Evolutionary conservation across 2,888 invertebrate species (phyloP), one percentile per base, ranked within the genome.

Genomic region (Perdita meconis): DNA sequence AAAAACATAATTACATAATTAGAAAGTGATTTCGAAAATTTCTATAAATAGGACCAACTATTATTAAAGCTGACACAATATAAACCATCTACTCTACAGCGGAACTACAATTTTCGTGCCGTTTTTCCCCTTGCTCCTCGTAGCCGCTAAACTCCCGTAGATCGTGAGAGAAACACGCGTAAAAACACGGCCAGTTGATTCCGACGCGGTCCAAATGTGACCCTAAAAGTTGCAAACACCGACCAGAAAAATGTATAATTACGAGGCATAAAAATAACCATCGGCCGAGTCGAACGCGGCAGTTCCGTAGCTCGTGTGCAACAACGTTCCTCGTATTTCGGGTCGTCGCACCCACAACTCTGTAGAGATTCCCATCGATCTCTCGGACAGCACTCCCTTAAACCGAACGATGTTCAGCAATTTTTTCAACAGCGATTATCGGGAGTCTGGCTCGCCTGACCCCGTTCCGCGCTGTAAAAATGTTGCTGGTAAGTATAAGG

Each of bases 241-340:
- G 80, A 61, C 74, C 87, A 84, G 80, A 87, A 83, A 89, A 92
- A 92, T 92, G 91, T 92, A 90, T 92, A 92, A 92, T 92, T 92
- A 92, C 90, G 91, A 89, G 86, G 89, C 91, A 92, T 92, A 92
- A 92, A 92, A 92, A 87, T 91, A 92, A 92, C 89, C 88, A 90
- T 90, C 91, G 86, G n/a, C 87, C 90, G 88, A 88, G 89, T 89
- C 88, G 30, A 70, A 60, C 80, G 75, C 84, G 77, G 71, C 82
- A 56, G 50, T 36, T 26, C 68, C 66, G 71, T 60, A 69, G 26
- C 44, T 51, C 40, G 74, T 63, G 68, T 56, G 60, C 50, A 36
- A 66, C 76, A 16, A 61, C 26, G 63, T 56, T 63, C 74, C 44
- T 16, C 24, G 64, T 34, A 42, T 87, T 84, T 84, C 84, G 84